These are phyloP conservation scores for Peromyscus maniculatus DNA, from an alignment of 2,113 vertebrate species.

Conservation along the genomic window DNA sequence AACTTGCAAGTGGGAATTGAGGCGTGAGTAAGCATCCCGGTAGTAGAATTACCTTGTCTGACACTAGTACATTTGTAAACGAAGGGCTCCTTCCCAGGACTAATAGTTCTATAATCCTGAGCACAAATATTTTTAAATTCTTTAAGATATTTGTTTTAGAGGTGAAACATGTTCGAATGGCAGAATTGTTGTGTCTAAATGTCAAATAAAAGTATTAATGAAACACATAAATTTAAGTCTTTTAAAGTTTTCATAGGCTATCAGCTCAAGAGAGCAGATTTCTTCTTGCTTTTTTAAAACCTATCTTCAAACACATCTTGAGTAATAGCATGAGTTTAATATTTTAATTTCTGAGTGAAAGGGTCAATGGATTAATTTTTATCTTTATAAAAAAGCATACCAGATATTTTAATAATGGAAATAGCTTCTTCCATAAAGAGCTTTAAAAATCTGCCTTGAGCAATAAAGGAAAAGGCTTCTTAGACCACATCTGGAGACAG, in stretches of 20 bases:
- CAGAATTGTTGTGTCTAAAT: slow-evolving; percentile 33
- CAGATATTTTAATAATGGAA: slow-evolving; percentile 16
- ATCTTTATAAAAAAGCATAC: slow-evolving; percentile 1
- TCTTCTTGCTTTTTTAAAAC: not conserved
- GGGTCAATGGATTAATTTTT: not conserved
- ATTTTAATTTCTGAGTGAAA: slow-evolving; percentile 41
- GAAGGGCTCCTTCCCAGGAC: slow-evolving; percentile 58
- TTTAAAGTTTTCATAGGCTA: slow-evolving; percentile 6
- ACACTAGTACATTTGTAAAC: slow-evolving; percentile 30
- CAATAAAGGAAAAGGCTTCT: slow-evolving; percentile 40
- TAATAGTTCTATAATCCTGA: slow-evolving; percentile 60
- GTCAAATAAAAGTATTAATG: slow-evolving; percentile 58
- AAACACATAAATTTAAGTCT: slow-evolving; percentile 46
- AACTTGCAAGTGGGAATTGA: slow-evolving; percentile 31
- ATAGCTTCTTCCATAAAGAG: slow-evolving; percentile 11
- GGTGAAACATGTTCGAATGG: slow-evolving; percentile 39
- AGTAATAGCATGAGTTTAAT: not conserved
- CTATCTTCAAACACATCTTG: not conserved
- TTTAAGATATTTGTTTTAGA: slow-evolving; percentile 60
- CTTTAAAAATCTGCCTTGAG: not conserved
- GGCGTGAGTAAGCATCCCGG: slow-evolving; percentile 17
- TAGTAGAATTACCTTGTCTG: slow-evolving; percentile 7
- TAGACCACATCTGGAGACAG: not conserved
- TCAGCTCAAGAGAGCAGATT: not conserved
- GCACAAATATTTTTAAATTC: slow-evolving; percentile 67